phyloP scores from a whole-genome alignment of 2,113 vertebrate genomes.

The Cygnus buccinator region DNA sequence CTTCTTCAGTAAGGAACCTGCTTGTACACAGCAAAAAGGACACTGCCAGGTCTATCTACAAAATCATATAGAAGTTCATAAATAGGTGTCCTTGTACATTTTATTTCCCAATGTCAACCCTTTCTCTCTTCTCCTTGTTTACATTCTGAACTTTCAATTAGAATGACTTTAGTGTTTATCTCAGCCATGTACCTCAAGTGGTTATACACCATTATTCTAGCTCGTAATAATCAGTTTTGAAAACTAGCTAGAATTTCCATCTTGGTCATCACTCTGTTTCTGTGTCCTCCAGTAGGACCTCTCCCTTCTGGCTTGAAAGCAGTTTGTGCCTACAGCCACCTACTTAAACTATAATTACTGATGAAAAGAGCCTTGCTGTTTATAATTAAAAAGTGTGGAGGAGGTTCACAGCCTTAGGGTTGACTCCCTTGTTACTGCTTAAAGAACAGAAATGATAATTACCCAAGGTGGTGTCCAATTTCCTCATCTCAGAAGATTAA shows the following conservation, averaged over 20 bases:
- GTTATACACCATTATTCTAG: not conserved
- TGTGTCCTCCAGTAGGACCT: not conserved
- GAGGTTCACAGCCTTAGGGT: not conserved
- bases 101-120: accelerated
- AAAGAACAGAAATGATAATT: not conserved
- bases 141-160: not conserved
- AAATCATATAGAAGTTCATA: not conserved
- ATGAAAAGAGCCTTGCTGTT: not conserved
- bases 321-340: not conserved
- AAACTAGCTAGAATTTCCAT: not conserved
- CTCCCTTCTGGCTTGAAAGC: not conserved
- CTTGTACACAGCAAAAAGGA: not conserved
- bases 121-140: not conserved
- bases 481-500: not conserved
- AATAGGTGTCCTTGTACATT: not conserved
- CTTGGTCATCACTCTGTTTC: not conserved
- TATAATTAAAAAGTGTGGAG: not conserved
- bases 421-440: not conserved
- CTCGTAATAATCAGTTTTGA: not conserved
- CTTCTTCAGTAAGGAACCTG: not conserved
- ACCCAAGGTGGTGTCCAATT: not conserved
- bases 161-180: not conserved
- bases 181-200: not conserved
- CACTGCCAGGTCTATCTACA: accelerated
- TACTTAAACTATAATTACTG: not conserved